A percentile compares a stretch with the other conserved stretches of the same genome.
Evolutionary conservation across 2,113 vertebrate species (phyloP).

Genomic region (Phaetusa simplex): DNA sequence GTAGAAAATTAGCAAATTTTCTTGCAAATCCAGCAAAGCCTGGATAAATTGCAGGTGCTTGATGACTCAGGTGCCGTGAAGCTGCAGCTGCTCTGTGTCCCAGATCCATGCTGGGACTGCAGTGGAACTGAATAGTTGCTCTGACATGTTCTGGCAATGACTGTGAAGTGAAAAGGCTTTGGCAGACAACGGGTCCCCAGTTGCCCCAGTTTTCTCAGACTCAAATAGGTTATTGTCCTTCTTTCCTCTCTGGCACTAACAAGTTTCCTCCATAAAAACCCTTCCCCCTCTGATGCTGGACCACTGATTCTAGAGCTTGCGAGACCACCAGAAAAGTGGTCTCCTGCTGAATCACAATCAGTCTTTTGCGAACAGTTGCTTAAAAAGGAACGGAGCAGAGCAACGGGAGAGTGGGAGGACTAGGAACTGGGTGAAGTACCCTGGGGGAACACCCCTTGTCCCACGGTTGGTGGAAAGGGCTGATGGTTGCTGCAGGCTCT

Average conservation of each 20-base stretch:
- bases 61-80: background rate
- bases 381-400: background rate
- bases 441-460: background rate
- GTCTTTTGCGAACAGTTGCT: background rate
- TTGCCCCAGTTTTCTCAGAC: conserved; percentile 50
- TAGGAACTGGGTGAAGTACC: background rate
- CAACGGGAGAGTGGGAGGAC: background rate
- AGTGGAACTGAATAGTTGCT: background rate
- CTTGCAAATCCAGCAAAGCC: background rate
- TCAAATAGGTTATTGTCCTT: conserved; percentile 58
- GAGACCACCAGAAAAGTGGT: background rate
- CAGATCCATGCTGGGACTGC: conserved; percentile 1
- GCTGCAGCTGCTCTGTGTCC: background rate
- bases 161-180: conserved; percentile 27
- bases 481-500: background rate
- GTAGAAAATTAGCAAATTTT: background rate
- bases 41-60: background rate
- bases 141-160: background rate
- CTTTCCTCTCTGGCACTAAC: conserved; percentile 7
- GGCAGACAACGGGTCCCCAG: background rate
- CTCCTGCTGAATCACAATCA: background rate
- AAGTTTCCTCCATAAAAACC: background rate
- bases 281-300: background rate
- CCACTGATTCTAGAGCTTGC: background rate
- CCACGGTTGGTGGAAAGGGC: background rate